A percentile compares a stretch with the other conserved stretches of the same genome.
Evolutionary conservation across 2,113 vertebrate genomes (phyloP).

Genomic region (Pagrus major): DNA sequence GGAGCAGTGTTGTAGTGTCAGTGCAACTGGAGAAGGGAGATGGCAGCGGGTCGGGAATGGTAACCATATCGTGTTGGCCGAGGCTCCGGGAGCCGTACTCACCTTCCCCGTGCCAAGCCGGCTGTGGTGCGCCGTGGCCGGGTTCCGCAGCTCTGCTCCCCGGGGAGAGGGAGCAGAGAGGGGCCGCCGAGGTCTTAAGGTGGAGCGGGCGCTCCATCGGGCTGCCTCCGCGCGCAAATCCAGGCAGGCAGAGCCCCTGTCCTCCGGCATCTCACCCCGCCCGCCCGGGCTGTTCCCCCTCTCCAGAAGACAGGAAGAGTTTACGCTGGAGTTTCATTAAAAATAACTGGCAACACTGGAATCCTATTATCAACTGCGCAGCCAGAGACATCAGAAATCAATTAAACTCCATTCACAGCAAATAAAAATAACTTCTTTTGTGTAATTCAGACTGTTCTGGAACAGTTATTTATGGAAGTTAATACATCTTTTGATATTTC

Average conservation of each 20-base stretch:
- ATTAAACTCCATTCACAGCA: neutral
- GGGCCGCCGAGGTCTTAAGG: conserved; percentile 80
- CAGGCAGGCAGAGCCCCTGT: conserved; percentile 39
- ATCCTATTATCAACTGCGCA: neutral
- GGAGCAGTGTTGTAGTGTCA: conserved; percentile 42
- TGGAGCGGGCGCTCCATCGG: conserved; percentile 39
- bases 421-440: neutral
- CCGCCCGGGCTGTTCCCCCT: conserved; percentile 1
- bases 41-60: conserved; percentile 44
- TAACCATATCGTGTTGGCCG: conserved; percentile 47
- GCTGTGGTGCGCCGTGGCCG: conserved; percentile 64
- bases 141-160: conserved; percentile 51
- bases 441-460: neutral
- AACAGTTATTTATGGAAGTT: neutral
- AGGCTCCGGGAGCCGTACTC: conserved; percentile 47
- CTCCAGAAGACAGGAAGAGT: conserved; percentile 36
- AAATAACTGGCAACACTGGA: conserved; percentile 28
- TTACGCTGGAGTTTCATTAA: conserved; percentile 37
- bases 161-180: conserved; percentile 55
- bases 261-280: conserved; percentile 29
- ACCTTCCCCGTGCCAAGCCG: conserved; percentile 64
- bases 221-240: neutral
- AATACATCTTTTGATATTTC: neutral
- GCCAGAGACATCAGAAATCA: neutral
- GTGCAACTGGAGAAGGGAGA: conserved; percentile 52